Conservation (phyloP, 2,888 invertebrate species). For the Eurois occulta region DNA sequence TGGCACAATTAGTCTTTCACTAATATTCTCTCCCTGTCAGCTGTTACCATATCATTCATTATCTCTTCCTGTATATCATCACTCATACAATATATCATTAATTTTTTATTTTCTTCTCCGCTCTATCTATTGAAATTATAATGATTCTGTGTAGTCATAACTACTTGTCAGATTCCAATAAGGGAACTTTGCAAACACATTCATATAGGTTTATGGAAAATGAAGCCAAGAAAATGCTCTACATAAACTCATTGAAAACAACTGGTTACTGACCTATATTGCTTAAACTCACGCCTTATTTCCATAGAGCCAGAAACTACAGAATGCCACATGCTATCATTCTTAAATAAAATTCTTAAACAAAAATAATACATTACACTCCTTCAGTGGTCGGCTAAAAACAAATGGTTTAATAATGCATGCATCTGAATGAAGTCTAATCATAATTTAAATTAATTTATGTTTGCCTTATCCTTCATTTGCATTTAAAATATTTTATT, state of each 20-base stretch:
- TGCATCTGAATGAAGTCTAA: too few species aligned
- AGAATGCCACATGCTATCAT: neutral
- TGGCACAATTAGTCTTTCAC: neutral
- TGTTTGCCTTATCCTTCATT: too few species aligned
- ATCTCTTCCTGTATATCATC: neutral
- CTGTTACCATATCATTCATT: neutral
- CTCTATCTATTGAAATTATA: neutral
- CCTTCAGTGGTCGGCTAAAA: too few species aligned
- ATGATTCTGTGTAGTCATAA: neutral
- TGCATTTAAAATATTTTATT: too few species aligned
- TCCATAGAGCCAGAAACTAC: neutral
- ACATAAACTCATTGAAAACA: neutral
- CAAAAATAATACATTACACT: too few species aligned
- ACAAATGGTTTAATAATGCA: too few species aligned
- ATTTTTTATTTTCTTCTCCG: neutral
- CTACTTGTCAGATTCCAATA: neutral
- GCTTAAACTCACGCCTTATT: neutral
- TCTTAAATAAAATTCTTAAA: too few species aligned
- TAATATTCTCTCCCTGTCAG: neutral
- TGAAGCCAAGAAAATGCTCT: neutral
- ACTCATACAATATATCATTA: neutral
- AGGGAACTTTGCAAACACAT: neutral
- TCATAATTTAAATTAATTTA: too few species aligned
- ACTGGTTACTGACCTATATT: neutral
- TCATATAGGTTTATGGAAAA: neutral